Evolutionary conservation across 1,140 invertebrate species (phyloP), one percentile per base, ranked within the genome.

Genomic region (Lepidurus apus): DNA sequence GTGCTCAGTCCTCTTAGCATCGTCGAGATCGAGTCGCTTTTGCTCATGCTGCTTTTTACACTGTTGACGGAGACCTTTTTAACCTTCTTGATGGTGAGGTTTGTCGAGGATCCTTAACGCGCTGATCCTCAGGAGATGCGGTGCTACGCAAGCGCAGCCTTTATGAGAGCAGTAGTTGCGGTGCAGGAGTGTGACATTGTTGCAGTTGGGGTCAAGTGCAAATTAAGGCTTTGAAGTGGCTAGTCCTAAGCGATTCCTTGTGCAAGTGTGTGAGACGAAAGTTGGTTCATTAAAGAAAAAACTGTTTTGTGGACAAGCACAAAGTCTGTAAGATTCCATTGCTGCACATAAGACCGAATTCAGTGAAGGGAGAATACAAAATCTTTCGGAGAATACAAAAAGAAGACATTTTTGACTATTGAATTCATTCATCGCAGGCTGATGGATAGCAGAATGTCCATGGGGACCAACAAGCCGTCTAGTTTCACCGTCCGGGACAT

Each of bases 401-500:
- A 34, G 34, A 34, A 34, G 34, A 34, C 3, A 34, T 34, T 34
- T 1, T 34, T 34, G 34, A 3, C 34, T 34, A 34, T 34, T 34
- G 34, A 34, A 34, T 34, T 34, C 34, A 34, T 34, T 34, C 34
- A 34, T 34, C 34, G 34, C 65, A 80, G 80, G 53, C 73, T 80
- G 34, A 75, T 77, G 73, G 80, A 80, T 65, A 77, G 80, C 47
- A 80, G 79, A 74, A 80, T 79, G 80, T 42, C 65, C 17, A 44
- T 80, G 24, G 74, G 73, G 26, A 78, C 65, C 42, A 34, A 74
- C 8, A 81, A 80, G 74, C 80, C 80, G 42, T 81, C 81, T 24
- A 79, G 81, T 65, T 81, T 81, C 78, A 78, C 73, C 26, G 81
- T 81, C 42, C 74, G 78, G 45, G 81, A 81, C 75, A 81, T 81